Percentiles rank a stretch among this genome's conserved stretches.
phyloP scores from a whole-genome alignment of 1,140 invertebrate genomes.

The Fragariocoptes setiger region DNA sequence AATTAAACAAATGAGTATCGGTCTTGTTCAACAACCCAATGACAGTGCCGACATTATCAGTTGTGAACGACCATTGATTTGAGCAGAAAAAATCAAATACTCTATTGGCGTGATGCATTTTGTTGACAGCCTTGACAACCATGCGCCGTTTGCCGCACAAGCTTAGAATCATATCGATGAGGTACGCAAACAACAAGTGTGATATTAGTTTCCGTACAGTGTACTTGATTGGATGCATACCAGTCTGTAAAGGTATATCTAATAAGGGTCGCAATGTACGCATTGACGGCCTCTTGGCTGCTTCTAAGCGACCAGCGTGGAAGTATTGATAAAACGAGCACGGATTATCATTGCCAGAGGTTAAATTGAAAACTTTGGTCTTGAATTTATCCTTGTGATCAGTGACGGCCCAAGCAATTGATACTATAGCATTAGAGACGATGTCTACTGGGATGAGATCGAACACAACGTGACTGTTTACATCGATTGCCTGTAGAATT shows the following conservation, averaged over 20 bases:
- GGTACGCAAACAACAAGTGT: slow-evolving; percentile 5
- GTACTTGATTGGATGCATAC: not conserved
- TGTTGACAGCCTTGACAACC: slow-evolving; percentile 6
- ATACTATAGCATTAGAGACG: slow-evolving; percentile 49
- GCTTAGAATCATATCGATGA: slow-evolving; percentile 6
- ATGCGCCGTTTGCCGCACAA: slow-evolving; percentile 1
- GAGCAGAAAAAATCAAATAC: slow-evolving; percentile 41
- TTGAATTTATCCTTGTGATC: slow-evolving; percentile 20
- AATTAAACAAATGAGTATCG: slow-evolving; percentile 22
- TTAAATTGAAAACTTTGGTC: slow-evolving; percentile 54
- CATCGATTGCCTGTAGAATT: slow-evolving; percentile 43
- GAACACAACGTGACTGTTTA: slow-evolving; percentile 34
- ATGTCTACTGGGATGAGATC: slow-evolving; percentile 81
- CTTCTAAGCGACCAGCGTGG: not conserved
- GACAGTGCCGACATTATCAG: slow-evolving; percentile 31
- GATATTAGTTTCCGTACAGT: slow-evolving; percentile 3
- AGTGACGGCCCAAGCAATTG: slow-evolving; percentile 34
- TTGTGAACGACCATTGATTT: slow-evolving; percentile 45
- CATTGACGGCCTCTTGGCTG: not conserved
- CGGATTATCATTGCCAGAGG: slow-evolving; percentile 51
- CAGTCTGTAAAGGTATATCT: not conserved
- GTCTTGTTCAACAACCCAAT: not conserved
- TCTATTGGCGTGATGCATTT: slow-evolving; percentile 15
- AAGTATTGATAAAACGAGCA: slow-evolving; percentile 3
- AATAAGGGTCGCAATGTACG: slow-evolving; percentile 3